Evolutionary conservation across 2,888 invertebrate species (phyloP), one percentile per base, ranked within the genome.

Genomic region (Archips crataeganus): DNA sequence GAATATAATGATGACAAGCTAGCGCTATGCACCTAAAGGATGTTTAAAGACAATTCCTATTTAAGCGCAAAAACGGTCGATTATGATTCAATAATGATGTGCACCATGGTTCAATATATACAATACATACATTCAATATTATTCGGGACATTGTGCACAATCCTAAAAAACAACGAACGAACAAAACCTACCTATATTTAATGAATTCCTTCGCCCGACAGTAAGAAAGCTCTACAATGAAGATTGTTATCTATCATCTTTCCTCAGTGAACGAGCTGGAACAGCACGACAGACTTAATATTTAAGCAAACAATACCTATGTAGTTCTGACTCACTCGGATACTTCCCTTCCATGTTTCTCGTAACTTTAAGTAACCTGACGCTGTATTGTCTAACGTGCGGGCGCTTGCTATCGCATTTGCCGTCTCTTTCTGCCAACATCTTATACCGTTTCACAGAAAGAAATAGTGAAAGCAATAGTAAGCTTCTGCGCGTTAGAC

Each of bases 241-340:
- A 51, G 51, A 51, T 51, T 51, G 51, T 51, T 51, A 51, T 51
- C 51, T 51, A 51, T 51, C 51, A 51, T n/a, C 51, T 15, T 51
- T 51, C 51, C 51, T 51, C 51, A 2, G 51, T 34, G 34, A 59
- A 34, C 32, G 32, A 59, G 34, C 3, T n/a, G 49, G 49, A 49
- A 49, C 51, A 51, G 15, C 51, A 51, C 15, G 51, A 51, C 51
- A 51, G 51, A 15, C 51, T 15, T 15, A 51, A 49, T 49, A 49
- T 49, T 15, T 39, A 8, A 51, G 51, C 51, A 8, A 51, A 15
- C 51, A 51, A 8, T 51, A 51, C 51, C 15, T 51, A 51, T 15
- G 15, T 51, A 51, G 51, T 51, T 51, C 51, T n/a, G 15, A 15
- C 15, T 49, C 49, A 49, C 6, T 51, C 8, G 8, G 15, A 15